Evolutionary conservation across 2,797 vertebrate species (phyloP).

Genomic region (Ataeniobius toweri): DNA sequence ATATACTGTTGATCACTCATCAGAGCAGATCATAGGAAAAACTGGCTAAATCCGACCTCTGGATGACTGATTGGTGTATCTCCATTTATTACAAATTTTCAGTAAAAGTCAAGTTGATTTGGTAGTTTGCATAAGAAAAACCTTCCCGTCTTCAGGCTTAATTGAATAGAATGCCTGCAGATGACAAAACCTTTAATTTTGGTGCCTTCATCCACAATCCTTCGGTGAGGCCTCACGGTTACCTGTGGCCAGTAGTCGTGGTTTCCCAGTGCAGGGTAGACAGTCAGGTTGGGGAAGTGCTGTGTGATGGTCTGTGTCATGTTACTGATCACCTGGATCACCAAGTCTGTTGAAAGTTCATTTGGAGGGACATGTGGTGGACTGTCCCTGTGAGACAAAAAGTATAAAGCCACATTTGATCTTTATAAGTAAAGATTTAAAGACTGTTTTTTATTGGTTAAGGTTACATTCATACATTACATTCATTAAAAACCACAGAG

Average conservation of each 20-base stretch:
- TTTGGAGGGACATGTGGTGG: slow-evolving; percentile 89
- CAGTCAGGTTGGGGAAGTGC: slow-evolving; percentile 87
- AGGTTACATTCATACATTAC: background rate
- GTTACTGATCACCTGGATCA: slow-evolving; percentile 89
- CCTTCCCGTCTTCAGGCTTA: background rate
- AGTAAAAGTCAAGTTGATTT: too few species aligned
- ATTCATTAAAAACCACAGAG: background rate
- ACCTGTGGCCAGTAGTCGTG: slow-evolving; percentile 98
- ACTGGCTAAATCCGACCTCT: too few species aligned
- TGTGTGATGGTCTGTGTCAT: slow-evolving; percentile 86
- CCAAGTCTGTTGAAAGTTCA: slow-evolving; percentile 88
- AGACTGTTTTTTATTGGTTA: background rate
- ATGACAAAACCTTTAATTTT: background rate
- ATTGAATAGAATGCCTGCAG: too few species aligned
- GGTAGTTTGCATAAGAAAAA: background rate
- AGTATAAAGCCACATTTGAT: background rate
- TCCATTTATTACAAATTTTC: too few species aligned
- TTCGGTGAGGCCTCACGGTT: background rate
- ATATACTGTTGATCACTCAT: too few species aligned
- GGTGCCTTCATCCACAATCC: background rate
- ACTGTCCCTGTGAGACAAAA: slow-evolving; percentile 84
- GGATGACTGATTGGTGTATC: too few species aligned
- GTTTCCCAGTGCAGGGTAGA: slow-evolving; percentile 95
- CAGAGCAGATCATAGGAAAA: too few species aligned
- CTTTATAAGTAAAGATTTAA: background rate